Percentiles rank a stretch among this genome's conserved stretches.
Conservation (phyloP, 2,113 vertebrate species). For the Centropristis striata region DNA sequence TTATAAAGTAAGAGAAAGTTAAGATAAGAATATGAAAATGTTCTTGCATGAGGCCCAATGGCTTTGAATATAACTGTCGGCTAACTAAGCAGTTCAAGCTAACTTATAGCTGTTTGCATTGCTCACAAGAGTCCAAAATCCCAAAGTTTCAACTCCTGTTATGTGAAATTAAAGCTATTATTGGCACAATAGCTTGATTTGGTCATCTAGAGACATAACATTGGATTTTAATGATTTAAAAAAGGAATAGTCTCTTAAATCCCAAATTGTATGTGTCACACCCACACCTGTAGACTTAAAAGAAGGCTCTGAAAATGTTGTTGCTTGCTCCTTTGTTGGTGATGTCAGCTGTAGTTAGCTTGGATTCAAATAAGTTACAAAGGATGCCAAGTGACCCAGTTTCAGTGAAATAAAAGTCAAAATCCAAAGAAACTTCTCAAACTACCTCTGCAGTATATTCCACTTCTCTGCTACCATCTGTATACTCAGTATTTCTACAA, state of each 20-base stretch:
- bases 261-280: neutral
- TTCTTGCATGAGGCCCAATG: too few species aligned
- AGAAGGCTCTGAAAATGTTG: neutral
- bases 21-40: too few species aligned
- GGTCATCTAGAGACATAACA: neutral
- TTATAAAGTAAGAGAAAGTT: too few species aligned
- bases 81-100: too few species aligned
- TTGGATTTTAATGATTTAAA: neutral
- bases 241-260: neutral
- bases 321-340: neutral
- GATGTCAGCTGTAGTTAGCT: slow-evolving; percentile 9
- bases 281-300: slow-evolving; percentile 11
- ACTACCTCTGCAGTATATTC: neutral
- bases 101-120: neutral
- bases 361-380: neutral
- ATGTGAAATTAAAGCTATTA: neutral
- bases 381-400: slow-evolving; percentile 18
- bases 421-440: slow-evolving; percentile 20
- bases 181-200: neutral
- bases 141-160: neutral
- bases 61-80: too few species aligned
- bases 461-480: neutral
- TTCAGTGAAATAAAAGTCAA: slow-evolving; percentile 29
- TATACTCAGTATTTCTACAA: neutral
- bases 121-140: neutral